Percentiles rank a stretch among this genome's conserved stretches.
These are phyloP conservation scores for Mungos mungo DNA, from an alignment of 2,113 vertebrate genomes.

Conservation along the genomic window DNA sequence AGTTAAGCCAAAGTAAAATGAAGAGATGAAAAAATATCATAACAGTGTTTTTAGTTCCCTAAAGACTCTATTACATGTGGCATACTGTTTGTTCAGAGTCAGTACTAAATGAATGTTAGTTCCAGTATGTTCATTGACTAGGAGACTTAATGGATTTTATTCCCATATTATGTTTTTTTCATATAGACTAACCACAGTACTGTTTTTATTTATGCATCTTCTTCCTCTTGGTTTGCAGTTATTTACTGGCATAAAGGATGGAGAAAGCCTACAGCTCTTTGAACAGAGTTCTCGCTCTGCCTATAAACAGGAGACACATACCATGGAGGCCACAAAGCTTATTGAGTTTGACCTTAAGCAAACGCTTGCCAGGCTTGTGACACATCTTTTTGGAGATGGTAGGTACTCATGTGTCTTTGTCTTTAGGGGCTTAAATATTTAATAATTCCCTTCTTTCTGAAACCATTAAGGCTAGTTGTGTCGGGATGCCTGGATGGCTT, in stretches of 20 bases:
- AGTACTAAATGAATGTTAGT: background rate
- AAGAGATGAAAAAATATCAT: background rate
- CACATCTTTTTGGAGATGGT: conserved; percentile 94
- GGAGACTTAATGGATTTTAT: background rate
- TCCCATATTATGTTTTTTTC: background rate
- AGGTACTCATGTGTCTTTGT: conserved; percentile 58
- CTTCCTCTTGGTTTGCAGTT: conserved; percentile 84
- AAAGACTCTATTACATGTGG: background rate
- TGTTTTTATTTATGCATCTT: background rate
- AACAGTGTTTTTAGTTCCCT: background rate
- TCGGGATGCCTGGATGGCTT: background rate
- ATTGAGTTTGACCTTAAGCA: conserved; percentile 93
- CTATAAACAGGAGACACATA: conserved; percentile 92
- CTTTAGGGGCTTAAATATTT: background rate
- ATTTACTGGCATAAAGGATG: conserved; percentile 87
- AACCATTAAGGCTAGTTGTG: background rate
- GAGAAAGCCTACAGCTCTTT: conserved; percentile 89
- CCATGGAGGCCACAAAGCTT: conserved; percentile 93
- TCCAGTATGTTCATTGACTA: background rate
- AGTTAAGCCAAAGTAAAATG: background rate
- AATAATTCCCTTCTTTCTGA: background rate
- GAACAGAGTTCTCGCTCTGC: conserved; percentile 89
- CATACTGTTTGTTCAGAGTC: background rate
- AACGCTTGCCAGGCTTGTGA: conserved; percentile 89
- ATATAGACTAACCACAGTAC: background rate